Conservation (phyloP, 2,888 invertebrate genomes). For the Caenorhabditis zanzibari region DNA sequence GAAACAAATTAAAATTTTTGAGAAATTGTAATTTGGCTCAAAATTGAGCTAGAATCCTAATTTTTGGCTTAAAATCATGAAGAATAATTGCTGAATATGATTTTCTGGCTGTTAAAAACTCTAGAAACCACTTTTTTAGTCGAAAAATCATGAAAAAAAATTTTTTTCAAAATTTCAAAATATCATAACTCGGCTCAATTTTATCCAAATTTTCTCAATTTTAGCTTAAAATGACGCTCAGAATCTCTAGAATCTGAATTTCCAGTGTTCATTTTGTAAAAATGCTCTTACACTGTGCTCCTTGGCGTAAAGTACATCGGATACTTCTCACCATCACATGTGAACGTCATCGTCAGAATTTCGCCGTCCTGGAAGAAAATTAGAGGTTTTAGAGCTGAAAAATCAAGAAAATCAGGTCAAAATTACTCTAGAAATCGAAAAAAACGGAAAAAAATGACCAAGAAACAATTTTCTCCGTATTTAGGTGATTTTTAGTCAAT, state of each 20-base stretch:
- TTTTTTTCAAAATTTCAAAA: no score
- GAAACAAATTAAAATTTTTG: no score
- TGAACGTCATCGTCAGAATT: slow-evolving; percentile 21
- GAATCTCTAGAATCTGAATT: not conserved
- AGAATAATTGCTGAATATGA: not conserved
- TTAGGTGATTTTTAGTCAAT: not conserved
- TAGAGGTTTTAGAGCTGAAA: not conserved
- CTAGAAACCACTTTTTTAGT: no score
- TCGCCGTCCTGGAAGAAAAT: slow-evolving; percentile 36
- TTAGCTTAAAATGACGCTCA: slow-evolving; percentile 8
- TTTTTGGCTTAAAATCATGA: not conserved
- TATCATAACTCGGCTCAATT: no score
- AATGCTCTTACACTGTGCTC: slow-evolving; percentile 20
- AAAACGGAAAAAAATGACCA: not conserved
- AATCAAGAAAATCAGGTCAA: not conserved
- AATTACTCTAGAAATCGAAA: not conserved
- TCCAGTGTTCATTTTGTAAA: no score
- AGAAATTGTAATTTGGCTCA: no score
- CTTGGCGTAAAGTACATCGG: slow-evolving; percentile 35
- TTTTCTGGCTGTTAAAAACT: no score
- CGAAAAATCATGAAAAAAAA: no score
- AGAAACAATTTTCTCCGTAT: not conserved
- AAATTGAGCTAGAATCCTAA: not conserved
- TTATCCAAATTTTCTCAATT: no score
- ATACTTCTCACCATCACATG: slow-evolving; percentile 31